Base-by-base conservation (phyloP, 2,888 invertebrate species). In the Caenorhabditis auriculariae region DNA sequence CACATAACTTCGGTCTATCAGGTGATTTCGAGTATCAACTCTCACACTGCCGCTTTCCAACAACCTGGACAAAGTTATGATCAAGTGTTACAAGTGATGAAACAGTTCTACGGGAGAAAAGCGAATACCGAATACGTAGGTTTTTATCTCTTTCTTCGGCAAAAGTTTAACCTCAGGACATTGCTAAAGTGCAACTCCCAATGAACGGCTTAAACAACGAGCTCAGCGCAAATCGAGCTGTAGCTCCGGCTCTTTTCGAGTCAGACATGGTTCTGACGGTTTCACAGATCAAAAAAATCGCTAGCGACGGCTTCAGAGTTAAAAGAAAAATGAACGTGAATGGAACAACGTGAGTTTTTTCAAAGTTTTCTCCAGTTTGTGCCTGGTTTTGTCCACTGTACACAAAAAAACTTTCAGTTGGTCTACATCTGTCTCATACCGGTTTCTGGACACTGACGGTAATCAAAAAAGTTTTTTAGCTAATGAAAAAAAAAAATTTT, bases 61-160 rank as follows among this genome's bases (percentile, higher is more conserved):
- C 29, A 53, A 24, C 61, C 63, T 0, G 72, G 72, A 9, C 63
- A 70, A 42, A 61, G 66, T 37, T 72, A 72, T 43, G 66, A 66
- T 21, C 54, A 60, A 42, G 73, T 73, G 3, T 51, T 70, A 4
- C 50, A 54, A 23, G 44, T 65, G 4, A 59, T 70, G 62, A 53
- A 54, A 6, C 42, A 56, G 0, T 66, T 60, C 50, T 64, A 64
- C 37, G 59, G 61, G 19, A 44, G 62, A 43, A 60, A 60, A 38
- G 60, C 62, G 0, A 58, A 58, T 15, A 58, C 66, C 2, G 51
- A 60, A 21, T 68, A 56, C 46, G 65, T 60, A 23, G 55, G 63
- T 48, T 42, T 7, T 3, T 38, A 19, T 9, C 4, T 23, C n/a
- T n/a, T n/a, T n/a, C n/a, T n/a, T n/a, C 35, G n/a, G n/a, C 12